Base-by-base conservation (phyloP, 1,140 invertebrate genomes). In the Acyrthosiphon pisum region DNA sequence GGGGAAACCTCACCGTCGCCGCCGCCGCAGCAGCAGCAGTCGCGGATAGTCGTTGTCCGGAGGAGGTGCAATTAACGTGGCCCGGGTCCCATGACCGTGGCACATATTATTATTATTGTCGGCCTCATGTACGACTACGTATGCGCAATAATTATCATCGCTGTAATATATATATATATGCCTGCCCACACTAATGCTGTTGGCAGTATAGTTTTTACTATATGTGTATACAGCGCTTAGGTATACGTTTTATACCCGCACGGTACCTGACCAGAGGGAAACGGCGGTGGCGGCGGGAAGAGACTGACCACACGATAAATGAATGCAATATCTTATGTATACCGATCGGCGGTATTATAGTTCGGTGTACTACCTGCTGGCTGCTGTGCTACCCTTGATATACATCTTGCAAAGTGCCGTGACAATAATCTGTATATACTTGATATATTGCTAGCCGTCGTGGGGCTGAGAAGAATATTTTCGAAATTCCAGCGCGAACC, bases 41-140 rank as follows among this genome's bases (percentile, higher is more conserved):
- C 84, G 44, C 20, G 30, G 30, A 8, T 53, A 53, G 50, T 22
- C 20, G 30, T 48, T 35, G 50, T 89, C 50, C 88, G 88, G 88
- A 56, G 88, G 88, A 89, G 88, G 50, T 89, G 88, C 88, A 89
- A 89, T 89, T 89, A 89, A 41, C 88, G 88, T 89, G 50, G 88
- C 41, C 48, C 88, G n/a, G 87, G 88, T 89, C 88, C 50, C 88
- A 89, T 89, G 88, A 56, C 88, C 88, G 50, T 56, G 50, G 88
- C 48, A 89, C 35, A 89, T 37, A 89, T 41, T 84, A 23, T 46
- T 46, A 46, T 88, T 37, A 56, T 44, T 46, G 37, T 37, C 35
- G 44, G 44, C 20, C 35, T 48, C 37, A 41, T 41, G 50, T 68
- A 26, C 22, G 46, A 50, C 30, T 20, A 56, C 14, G 23, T 89